Percentiles rank a stretch among this genome's conserved stretches.
Evolutionary conservation across 2,888 invertebrate genomes (phyloP).

Genomic region (Diadromus collaris): DNA sequence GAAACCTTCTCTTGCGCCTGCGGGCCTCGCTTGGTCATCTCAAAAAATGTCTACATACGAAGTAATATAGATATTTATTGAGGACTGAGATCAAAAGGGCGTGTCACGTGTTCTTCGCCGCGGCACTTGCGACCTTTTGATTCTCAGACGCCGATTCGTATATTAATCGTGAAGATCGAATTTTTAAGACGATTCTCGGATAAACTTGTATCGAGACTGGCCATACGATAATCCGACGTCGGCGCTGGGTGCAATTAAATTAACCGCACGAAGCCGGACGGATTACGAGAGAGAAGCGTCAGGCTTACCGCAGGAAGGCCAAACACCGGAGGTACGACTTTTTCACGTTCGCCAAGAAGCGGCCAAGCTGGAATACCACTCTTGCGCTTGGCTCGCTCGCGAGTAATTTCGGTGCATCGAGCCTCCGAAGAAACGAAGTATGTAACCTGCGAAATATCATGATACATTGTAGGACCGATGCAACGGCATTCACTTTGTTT

Average conservation of each 20-base stretch:
- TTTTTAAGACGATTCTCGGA: slow-evolving; percentile 56
- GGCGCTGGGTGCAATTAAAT: slow-evolving; percentile 68
- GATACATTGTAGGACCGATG: slow-evolving; percentile 21
- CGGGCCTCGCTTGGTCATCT: slow-evolving; percentile 29
- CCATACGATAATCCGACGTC: slow-evolving; percentile 61
- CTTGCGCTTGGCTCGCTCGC: not conserved
- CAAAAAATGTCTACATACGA: slow-evolving; percentile 32
- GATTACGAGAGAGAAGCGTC: slow-evolving; percentile 56
- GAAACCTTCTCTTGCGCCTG: slow-evolving; percentile 34
- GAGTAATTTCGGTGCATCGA: slow-evolving; percentile 28
- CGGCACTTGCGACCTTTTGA: not conserved
- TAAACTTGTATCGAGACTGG: slow-evolving; percentile 23
- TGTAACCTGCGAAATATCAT: not conserved
- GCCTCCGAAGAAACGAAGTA: slow-evolving; percentile 24
- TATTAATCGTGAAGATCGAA: slow-evolving; percentile 30
- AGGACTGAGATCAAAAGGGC: too few relatives aligned
- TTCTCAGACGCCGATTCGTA: not conserved
- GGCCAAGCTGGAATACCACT: slow-evolving; percentile 42
- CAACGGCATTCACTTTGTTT: slow-evolving; percentile 1
- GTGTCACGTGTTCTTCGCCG: too few relatives aligned
- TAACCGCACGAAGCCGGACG: slow-evolving; percentile 65
- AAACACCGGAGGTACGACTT: slow-evolving; percentile 30
- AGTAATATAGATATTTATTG: slow-evolving; percentile 19
- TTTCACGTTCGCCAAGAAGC: slow-evolving; percentile 49
- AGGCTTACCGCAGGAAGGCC: slow-evolving; percentile 27